A percentile compares a stretch with the other conserved stretches of the same genome.
Evolutionary conservation across 2,113 vertebrate species (phyloP).

Genomic region (Nycticebus coucang): DNA sequence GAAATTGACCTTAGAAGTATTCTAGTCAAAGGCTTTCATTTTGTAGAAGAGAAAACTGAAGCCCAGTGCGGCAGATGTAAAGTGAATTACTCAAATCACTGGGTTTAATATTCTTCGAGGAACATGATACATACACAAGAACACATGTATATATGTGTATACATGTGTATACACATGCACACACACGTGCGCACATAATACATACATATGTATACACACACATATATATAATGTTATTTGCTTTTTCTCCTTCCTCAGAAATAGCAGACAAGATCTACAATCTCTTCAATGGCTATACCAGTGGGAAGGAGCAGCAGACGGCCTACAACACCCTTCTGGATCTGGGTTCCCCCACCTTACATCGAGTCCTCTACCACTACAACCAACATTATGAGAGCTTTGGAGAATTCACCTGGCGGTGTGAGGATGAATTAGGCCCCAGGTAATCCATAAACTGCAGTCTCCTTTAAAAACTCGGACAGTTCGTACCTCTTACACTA

Average conservation of each 20-base stretch:
- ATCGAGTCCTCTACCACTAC: conserved; percentile 97
- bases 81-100: background rate
- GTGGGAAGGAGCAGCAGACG: conserved; percentile 98
- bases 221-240: background rate
- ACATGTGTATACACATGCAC: fast-evolving
- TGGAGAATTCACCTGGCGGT: conserved; percentile 98
- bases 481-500: background rate
- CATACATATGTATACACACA: background rate
- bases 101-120: background rate
- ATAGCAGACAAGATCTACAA: conserved; percentile 99
- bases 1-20: conserved; percentile 12
- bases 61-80: background rate
- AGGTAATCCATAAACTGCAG: conserved; percentile 85
- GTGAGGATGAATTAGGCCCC: conserved; percentile 97
- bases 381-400: conserved; percentile 99
- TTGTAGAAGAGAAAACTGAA: background rate
- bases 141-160: no score
- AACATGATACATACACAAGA: background rate
- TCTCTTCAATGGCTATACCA: conserved; percentile 98
- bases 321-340: conserved; percentile 99
- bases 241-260: conserved; percentile 86
- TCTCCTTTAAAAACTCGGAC: background rate
- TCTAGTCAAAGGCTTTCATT: conserved; percentile 23
- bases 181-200: fast-evolving
- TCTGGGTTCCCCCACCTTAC: conserved; percentile 94